Base-by-base conservation (phyloP, 2,888 invertebrate species). In the Agrypnus murinus region DNA sequence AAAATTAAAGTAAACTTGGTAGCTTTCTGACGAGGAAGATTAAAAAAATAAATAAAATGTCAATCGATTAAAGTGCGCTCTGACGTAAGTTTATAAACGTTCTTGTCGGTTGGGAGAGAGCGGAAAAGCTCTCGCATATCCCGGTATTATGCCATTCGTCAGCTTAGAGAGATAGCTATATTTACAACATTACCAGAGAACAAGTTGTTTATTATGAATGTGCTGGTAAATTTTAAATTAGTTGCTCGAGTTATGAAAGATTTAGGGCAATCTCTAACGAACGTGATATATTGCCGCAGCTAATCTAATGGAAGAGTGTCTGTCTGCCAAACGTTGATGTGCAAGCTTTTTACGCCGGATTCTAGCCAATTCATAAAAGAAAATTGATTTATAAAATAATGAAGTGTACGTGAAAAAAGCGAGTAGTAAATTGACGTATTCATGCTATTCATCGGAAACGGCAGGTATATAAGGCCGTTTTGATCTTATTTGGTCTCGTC, bases 161-260 rank as follows among this genome's bases (percentile, higher is more conserved):
- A 55, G 36, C 9, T 14, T n/a, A 40, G 10, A 40, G 10, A 40
- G 2, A 3, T 40, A 40, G 12, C 40, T 55, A 36, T 55, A 55
- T 55, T 55, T 55, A 55, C 36, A 36, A 6, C 15, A 34, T 55
- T 34, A 55, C 15, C 25, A 25, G n/a, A 38, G 55, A 55, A 36
- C 55, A 55, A 36, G 15, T 36, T 55, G 55, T 36, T 36, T 55
- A 36, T 55, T 55, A 55, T 36, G 55, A 17, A 55, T 55, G 34
- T 36, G 55, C 55, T 55, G 55, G 50, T 50, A 50, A 50, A 50
- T 50, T 50, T 50, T 50, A 50, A 50, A 50, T 50, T 50, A 50
- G 50, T 31, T 14, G 32, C 50, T 50, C 50, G 50, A 50, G 50
- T 31, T 50, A 31, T 32, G 50, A 50, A 50, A 50, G 50, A 50